phyloP scores from a whole-genome alignment of 2,797 vertebrate genomes.

The Fratercula arctica region DNA sequence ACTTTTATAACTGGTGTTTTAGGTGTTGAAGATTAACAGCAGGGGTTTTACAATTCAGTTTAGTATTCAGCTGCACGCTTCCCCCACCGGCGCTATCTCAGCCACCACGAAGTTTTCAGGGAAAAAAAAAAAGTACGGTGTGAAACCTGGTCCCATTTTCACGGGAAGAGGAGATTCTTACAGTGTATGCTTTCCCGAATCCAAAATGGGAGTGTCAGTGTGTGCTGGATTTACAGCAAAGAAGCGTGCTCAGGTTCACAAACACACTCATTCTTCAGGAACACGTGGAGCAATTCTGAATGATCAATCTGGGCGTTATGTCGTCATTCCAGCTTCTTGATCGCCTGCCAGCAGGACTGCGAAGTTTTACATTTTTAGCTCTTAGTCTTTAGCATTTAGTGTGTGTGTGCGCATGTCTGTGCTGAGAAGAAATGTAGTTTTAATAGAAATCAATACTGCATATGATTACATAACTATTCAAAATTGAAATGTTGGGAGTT shows the following conservation, averaged over 20 bases:
- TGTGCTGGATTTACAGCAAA: background rate
- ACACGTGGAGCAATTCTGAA: background rate
- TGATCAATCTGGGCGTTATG: background rate
- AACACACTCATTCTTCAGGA: background rate
- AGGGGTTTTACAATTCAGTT: background rate
- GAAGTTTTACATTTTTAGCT: background rate
- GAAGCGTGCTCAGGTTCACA: background rate
- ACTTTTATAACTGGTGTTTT: background rate
- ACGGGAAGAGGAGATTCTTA: background rate
- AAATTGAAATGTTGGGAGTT: background rate
- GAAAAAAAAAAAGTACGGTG: accelerated
- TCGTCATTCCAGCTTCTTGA: background rate
- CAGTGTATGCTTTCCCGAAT: background rate
- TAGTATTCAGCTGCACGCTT: background rate
- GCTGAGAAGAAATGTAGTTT: background rate
- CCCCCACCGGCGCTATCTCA: background rate
- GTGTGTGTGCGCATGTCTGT: background rate
- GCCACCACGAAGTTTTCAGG: background rate
- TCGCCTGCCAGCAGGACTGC: background rate
- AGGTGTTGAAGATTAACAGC: background rate
- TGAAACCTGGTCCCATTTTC: background rate
- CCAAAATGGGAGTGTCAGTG: background rate
- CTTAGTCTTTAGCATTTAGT: background rate
- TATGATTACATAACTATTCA: background rate
- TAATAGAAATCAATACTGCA: background rate